Percentiles rank a stretch among this genome's conserved stretches.
phyloP scores from a whole-genome alignment of 2,113 vertebrate genomes.

The Azemiops feae region DNA sequence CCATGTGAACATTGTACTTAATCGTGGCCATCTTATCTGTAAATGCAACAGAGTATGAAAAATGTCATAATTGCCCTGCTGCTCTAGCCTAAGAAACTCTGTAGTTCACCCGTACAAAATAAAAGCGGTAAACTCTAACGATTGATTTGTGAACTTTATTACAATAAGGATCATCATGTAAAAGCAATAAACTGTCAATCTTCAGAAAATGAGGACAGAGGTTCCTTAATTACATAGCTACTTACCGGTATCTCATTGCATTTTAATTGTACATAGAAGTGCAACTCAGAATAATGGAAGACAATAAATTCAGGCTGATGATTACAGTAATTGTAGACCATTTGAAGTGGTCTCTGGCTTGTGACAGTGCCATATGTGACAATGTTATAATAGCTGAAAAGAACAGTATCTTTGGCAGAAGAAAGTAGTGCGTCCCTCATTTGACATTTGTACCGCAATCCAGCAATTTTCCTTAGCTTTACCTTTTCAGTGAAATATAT shows the following conservation, averaged over 20 bases:
- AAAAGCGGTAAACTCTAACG: conserved; percentile 65
- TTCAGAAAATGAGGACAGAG: not conserved
- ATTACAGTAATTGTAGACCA: not conserved
- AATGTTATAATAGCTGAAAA: not conserved
- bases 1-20: conserved; percentile 63
- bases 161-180: not conserved
- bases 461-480: not conserved
- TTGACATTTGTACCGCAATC: not conserved
- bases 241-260: not conserved
- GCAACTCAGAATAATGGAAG: not conserved
- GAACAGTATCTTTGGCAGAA: not conserved
- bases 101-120: conserved; percentile 49
- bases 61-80: conserved; percentile 55
- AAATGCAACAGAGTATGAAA: conserved; percentile 59
- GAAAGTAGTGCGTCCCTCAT: not conserved
- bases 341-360: not conserved
- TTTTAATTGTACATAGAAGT: not conserved
- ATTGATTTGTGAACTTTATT: not conserved
- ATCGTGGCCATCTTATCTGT: conserved; percentile 41
- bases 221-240: not conserved
- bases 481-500: not conserved
- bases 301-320: not conserved
- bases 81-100: conserved; percentile 50
- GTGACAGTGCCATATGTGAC: not conserved
- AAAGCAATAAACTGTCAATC: not conserved